Base-by-base conservation (phyloP, 37 sponge, comb jelly and placozoan genomes). In the Crambe crambe region DNA sequence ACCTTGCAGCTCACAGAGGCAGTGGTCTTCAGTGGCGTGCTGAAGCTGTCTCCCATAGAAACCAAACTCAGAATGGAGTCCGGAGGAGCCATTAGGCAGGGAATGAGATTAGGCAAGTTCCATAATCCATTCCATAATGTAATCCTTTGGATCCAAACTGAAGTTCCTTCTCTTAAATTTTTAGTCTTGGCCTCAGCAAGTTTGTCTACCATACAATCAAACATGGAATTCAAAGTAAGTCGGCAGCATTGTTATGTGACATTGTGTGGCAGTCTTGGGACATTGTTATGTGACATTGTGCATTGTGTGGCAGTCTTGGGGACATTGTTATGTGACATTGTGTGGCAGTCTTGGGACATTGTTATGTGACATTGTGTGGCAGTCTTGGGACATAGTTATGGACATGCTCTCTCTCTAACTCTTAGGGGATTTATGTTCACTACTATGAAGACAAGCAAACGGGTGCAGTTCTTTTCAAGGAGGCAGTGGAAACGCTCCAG, bases 41-140 rank as follows among this genome's bases (percentile, higher is more conserved):
- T 89, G 56, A 87, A 81, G 44, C 74, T 83, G 15, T 69, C 79
- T 27, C 30, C 51, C 2, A 81, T 95, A n/a, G 96, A 95, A 61
- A 58, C 75, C 18, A 81, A 86, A 36, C 66, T 93, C 72, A 92
- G 68, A 61, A 86, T 95, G 87, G 87, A 84, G 42, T 43, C 75
- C 9, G 93, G 93, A 61, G 96, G 96, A 26, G 76, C 83, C 54
- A 40, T 73, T 21, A 81, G 93, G 76, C 94, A 89, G 30, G 75
- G 80, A 22, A 80, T 95, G 17, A 86, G 96, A 75, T 62, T 95
- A 64, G 86, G 90, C 92, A 72, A 31, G 31, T 65, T 26, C 12
- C 51, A 47, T 47, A n/a, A n/a, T n/a, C 54, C 15, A 18, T 15
- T 51, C 54, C 61, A 60, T 22, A 60, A 6, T 68, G 10, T 8